Percentiles rank a stretch among this genome's conserved stretches.
Conservation (phyloP, 1,140 invertebrate genomes). For the Globodera ellingtonae region DNA sequence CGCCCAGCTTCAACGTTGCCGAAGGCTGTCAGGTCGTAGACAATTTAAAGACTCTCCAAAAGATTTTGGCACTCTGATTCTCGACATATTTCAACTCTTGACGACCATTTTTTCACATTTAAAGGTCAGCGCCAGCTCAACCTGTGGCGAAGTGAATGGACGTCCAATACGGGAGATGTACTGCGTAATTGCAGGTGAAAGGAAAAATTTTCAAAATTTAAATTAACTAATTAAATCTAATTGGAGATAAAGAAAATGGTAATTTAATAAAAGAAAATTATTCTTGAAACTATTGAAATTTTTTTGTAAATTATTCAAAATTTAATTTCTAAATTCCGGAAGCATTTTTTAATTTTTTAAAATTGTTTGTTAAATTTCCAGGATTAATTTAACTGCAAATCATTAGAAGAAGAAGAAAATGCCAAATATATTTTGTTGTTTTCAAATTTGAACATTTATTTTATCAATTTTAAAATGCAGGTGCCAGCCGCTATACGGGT, state of each 20-base stretch:
- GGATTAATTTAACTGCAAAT: too few species aligned
- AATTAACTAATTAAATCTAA: too few species aligned
- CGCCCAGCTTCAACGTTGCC: constrained; percentile 50
- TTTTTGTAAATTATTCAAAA: not conserved
- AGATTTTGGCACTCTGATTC: not conserved
- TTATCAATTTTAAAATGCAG: not conserved
- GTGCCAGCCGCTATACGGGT: constrained; percentile 49
- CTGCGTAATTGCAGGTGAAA: constrained; percentile 67
- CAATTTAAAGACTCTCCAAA: not conserved
- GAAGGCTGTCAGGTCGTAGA: constrained; percentile 52
- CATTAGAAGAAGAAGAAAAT: too few species aligned
- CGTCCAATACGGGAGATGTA: constrained; percentile 66
- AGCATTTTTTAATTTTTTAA: too few species aligned
- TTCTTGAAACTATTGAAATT: not conserved
- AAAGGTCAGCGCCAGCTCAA: constrained; percentile 64
- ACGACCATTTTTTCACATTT: not conserved
- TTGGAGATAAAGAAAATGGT: too few species aligned
- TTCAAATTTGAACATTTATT: too few species aligned
- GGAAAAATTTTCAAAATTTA: too few species aligned
- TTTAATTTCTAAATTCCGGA: not conserved
- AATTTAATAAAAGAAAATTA: constrained; percentile 8
- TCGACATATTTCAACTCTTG: not conserved
- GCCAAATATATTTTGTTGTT: too few species aligned
- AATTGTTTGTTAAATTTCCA: too few species aligned
- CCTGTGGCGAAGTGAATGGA: constrained; percentile 67